Evolutionary conservation across 2,113 vertebrate species (phyloP), one percentile per base, ranked within the genome.

Genomic region (Phalacrocorax carbo): DNA sequence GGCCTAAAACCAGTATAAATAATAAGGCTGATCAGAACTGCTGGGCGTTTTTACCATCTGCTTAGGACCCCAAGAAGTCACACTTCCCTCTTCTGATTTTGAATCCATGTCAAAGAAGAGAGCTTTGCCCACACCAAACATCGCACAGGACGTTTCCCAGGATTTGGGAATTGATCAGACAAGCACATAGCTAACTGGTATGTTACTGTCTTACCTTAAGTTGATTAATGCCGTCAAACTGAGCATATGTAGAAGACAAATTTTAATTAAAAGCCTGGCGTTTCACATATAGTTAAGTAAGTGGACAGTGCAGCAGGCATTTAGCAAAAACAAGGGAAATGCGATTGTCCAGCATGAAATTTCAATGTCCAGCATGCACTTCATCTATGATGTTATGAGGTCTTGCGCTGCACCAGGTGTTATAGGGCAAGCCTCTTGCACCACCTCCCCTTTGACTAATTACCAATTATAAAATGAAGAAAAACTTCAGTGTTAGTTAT

Each of bases 251-350:
- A 26, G 32, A 68, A 86, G 80, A 70, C 27, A 80, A 57, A 70
- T 46, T 46, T 66, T 21, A n/a, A 19, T 52, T 48, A 73, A 73
- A 83, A 90, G 22, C 23, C 26, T 13, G 10, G 15, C 7, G 1
- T 75, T 92, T 70, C 48, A 82, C n/a, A 19, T 15, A 27, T 5
- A 57, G n/a, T 9, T 38, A 38, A 42, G 14, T 38, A 38, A 42
- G 14, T 27, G 29, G 55, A 48, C 52, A 54, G 7, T 0, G 0
- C 34, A 22, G 7, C 3, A 52, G 27, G 40, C 1, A 0, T 55
- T 92, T 19, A 69, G 49, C 61, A 86, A 64, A 80, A 55, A 61
- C 49, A 77, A 46, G 15, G 42, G 36, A 49, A 66, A 58, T 49
- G 27, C 13, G 38, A 11, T 4, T 65, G 26, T 49, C 42, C 40